A percentile compares a stretch with the other conserved stretches of the same genome.
Evolutionary conservation across 2,888 invertebrate species (phyloP).

Genomic region (Agonopterix arenella): DNA sequence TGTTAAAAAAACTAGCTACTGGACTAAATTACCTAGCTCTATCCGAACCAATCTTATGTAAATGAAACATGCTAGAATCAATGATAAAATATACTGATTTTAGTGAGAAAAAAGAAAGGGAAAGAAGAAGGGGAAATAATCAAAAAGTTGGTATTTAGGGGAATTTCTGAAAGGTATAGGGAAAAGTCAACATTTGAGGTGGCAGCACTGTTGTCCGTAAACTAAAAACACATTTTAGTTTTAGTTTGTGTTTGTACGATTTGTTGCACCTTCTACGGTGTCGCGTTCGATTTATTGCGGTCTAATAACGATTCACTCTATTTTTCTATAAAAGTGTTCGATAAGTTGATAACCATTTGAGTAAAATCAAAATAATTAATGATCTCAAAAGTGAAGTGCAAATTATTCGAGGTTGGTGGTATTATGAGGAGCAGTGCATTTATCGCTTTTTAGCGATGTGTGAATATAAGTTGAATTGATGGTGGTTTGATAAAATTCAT

Average conservation of each 20-base stretch:
- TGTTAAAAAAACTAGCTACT: no score
- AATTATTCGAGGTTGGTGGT: slow-evolving; percentile 50
- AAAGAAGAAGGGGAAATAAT: no score
- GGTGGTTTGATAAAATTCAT: slow-evolving; percentile 67
- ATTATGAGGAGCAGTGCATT: slow-evolving; percentile 62
- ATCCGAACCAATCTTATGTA: no score
- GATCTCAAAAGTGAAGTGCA: slow-evolving; percentile 61
- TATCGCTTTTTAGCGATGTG: slow-evolving; percentile 72
- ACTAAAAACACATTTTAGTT: slow-evolving; percentile 42
- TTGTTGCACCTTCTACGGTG: slow-evolving; percentile 31
- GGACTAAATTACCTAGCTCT: no score
- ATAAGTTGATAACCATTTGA: slow-evolving; percentile 10
- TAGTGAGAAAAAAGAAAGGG: no score
- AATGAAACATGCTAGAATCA: no score
- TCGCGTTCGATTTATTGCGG: slow-evolving; percentile 20
- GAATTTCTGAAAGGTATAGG: no score
- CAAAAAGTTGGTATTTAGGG: no score
- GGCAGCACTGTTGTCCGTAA: background rate
- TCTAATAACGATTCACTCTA: slow-evolving; percentile 18
- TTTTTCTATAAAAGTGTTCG: slow-evolving; percentile 21
- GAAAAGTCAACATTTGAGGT: no score
- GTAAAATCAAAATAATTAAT: slow-evolving; percentile 33
- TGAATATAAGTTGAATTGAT: slow-evolving; percentile 66
- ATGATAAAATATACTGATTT: no score
- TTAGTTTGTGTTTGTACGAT: slow-evolving; percentile 56